Evolutionary conservation across 2,888 invertebrate genomes (phyloP), one percentile per base, ranked within the genome.

Genomic region (Phymatocera aterrima): DNA sequence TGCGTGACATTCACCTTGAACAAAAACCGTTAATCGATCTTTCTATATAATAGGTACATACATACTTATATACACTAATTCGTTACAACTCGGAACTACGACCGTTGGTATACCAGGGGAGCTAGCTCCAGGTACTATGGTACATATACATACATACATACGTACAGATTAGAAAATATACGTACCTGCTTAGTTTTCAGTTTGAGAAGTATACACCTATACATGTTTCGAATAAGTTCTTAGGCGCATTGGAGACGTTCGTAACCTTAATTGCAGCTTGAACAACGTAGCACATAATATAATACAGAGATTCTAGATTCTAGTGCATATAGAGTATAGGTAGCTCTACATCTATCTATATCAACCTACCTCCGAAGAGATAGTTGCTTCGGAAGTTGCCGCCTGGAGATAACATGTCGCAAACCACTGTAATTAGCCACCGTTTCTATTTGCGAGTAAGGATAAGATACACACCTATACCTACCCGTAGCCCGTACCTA

Each of bases 11-110:
- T 75, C 75, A 75, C 57, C 60, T 54, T 75, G 40, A 40, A 34
- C 54, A 48, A 61, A 34, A 75, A 75, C 75, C 57, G 75, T 75
- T 57, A 60, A 75, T 75, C 75, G 75, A 72, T 72, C 72, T 72
- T 21, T 28, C 57, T 18, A n/a, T n/a, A n/a, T n/a, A n/a, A n/a
- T n/a, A n/a, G n/a, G n/a, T n/a, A n/a, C n/a, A n/a, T n/a, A n/a
- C n/a, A 12, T n/a, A 24, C 15, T 8, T 61, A 28, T 28, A 15
- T 31, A 34, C 72, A 72, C 72, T 34, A 51, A 72, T 72, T 72
- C 51, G 51, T 31, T 51, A 64, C 64, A 64, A 64, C 64, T 64
- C 21, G 64, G 18, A 43, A 43, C 68, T 3, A 43, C 46, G 15
- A 68, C 46, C 43, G 40, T 68, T 68, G 40, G 64, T 40, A 40